Evolutionary conservation across 30 jellyfish, hydroid and myxozoan species (phyloP), one percentile per base, ranked within the genome.

Genomic region (Mastigias papua): DNA sequence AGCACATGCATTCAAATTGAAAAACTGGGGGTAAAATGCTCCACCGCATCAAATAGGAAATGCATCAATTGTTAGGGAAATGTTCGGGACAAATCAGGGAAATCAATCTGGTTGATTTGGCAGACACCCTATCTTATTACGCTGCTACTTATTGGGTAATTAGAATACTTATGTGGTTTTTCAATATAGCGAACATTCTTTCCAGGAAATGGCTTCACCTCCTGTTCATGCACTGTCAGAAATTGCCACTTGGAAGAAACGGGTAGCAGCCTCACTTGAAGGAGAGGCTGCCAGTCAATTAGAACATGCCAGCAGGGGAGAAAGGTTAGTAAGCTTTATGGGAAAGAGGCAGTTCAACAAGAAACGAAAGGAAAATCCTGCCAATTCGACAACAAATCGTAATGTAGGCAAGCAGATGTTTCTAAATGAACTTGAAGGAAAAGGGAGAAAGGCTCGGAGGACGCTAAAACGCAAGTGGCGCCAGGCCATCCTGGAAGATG

Each of bases 201-300:
- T 37, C 54, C 48, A 72, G 68, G 33, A 72, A 72, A 7, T 16
- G 0, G 25, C 69, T 21, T 72, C 83, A 30, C 1, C 83, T 34
- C 83, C 68, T 8, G 34, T 23, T 20, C 10, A 3, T 23, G 46
- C 21, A 26, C 74, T 11, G 42, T 9, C 74, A 34, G 74, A 63
- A 27, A 2, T 4, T 10, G 74, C 21, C 20, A 4, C 37, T 21
- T 63, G 74, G 74, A 21, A 13, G 35, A 17, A 21, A 23, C 22
- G 74, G 42, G 37, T 23, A 5, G 35, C 74, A 11, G 5, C 42
- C 11, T 19, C 74, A 63, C 19, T n/a, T 23, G 74, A 25, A 63
- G 37, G 42, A 10, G 25, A 17, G 25, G 67, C 67, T 51, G 19
- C 23, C 9, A 13, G 37, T 19, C 74, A 21, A 63, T n/a, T 22